Evolutionary conservation across 1,140 invertebrate genomes (phyloP), one percentile per base, ranked within the genome.

Genomic region (Augochlora pura): DNA sequence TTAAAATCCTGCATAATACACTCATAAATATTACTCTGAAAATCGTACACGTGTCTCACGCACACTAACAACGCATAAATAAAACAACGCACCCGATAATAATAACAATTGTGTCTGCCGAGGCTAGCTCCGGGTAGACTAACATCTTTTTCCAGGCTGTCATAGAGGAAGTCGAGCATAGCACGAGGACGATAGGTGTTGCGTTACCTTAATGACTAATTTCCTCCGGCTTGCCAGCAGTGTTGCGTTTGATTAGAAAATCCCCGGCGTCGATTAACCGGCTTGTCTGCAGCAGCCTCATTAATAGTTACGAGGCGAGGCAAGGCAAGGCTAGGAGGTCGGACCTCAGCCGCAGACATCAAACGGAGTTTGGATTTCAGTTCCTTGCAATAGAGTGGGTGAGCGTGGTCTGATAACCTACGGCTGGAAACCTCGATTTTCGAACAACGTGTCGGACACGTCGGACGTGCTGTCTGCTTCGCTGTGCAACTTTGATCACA

Each of bases 231-330:
- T 54, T 63, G 23, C 2, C 32, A 14, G n/a, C 68, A 59, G 76
- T 64, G 76, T 64, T 77, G 76, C 39, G 68, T 72, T 77, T 54
- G 76, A 77, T 77, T 71, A 77, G 67, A 77, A 77, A 77, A 77
- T 77, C 70, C 59, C 76, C 39, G 76, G 46, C 32, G 59, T 64
- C 76, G 60, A 77, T 72, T 77, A 77, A 77, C 68, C 52, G 32
- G 32, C 60, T 39, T 38, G 76, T 77, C 76, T 64, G 46, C 62
- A 46, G 32, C 68, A 72, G 46, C 60, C 60, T 77, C 32, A 64
- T 77, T 77, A 72, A 77, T 77, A 72, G 76, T 77, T 71, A 71
- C 71, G 63, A 60, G 46, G 65, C 32, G 32, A n/a, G n/a, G n/a
- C n/a, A n/a, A n/a, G n/a, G n/a, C n/a, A n/a, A n/a, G n/a, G 32